These are phyloP conservation scores for Melanargia galathea DNA, from an alignment of 2,888 invertebrate species.

Conservation along the genomic window DNA sequence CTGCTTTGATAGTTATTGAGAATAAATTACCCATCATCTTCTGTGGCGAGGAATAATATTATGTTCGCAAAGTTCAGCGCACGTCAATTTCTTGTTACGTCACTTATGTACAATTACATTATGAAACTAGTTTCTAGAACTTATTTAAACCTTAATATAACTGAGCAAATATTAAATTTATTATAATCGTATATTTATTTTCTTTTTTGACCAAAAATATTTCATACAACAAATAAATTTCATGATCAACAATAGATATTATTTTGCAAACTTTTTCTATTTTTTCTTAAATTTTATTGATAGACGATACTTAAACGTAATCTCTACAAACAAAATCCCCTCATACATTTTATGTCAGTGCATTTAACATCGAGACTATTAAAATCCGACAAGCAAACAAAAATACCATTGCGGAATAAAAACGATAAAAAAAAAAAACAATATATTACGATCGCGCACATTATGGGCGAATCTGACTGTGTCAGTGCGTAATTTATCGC, in stretches of 20 bases:
- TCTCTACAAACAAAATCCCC: neutral
- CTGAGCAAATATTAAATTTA: no score
- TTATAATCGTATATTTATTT: no score
- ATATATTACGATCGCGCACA: slow-evolving; percentile 77
- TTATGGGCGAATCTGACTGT: slow-evolving; percentile 80
- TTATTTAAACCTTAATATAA: no score
- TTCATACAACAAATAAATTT: no score
- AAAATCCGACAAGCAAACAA: slow-evolving; percentile 6
- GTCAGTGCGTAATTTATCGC: slow-evolving; percentile 81
- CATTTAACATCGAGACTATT: neutral
- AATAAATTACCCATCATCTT: slow-evolving; percentile 57
- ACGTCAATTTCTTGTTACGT: slow-evolving; percentile 36
- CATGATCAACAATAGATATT: no score
- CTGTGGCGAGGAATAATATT: slow-evolving; percentile 40
- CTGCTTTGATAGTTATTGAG: slow-evolving; percentile 68
- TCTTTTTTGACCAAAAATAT: no score
- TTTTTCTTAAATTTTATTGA: no score
- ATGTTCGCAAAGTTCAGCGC: slow-evolving; percentile 40
- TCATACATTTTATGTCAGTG: no score
- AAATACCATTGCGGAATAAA: slow-evolving; percentile 25
- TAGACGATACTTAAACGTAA: no score
- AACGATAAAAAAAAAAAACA: slow-evolving; percentile 63
- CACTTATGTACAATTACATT: slow-evolving; percentile 16
- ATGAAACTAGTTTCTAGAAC: neutral
- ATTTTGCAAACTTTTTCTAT: no score